Conservation (phyloP, 1,140 invertebrate species). For the Scaptodrosophila lebanonensis region DNA sequence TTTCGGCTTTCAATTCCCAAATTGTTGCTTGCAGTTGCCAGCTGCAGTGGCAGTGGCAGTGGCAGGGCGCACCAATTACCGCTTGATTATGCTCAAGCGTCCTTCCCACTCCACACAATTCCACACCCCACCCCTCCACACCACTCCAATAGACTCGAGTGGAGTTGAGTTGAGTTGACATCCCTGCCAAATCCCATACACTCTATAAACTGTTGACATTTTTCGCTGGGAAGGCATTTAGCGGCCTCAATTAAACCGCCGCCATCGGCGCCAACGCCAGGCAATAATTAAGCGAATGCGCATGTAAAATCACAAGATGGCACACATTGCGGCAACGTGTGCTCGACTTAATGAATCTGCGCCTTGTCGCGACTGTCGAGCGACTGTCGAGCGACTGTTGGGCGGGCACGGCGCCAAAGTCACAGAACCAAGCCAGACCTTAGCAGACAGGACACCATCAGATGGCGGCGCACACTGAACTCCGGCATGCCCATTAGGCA, state of each 20-base stretch:
- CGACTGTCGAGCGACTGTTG: too few species aligned
- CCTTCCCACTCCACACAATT: too few species aligned
- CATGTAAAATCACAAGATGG: conserved; percentile 37
- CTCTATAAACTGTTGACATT: conserved; percentile 68
- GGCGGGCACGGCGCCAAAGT: not conserved
- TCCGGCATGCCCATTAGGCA: too few species aligned
- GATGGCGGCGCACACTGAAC: too few species aligned
- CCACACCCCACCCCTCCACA: not conserved
- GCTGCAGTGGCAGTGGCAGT: too few species aligned
- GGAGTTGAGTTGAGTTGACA: too few species aligned
- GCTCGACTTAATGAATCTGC: conserved; percentile 73
- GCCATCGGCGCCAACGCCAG: conserved; percentile 28
- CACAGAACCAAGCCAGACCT: too few species aligned
- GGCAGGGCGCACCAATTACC: conserved; percentile 68
- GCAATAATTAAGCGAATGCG: conserved; percentile 48
- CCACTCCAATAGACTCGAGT: not conserved
- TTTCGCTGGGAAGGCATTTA: too few species aligned
- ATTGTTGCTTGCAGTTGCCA: too few species aligned
- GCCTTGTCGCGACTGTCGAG: too few species aligned
- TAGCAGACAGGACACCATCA: too few species aligned
- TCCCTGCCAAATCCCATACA: too few species aligned
- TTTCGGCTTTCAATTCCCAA: conserved; percentile 63
- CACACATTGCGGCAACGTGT: conserved; percentile 16
- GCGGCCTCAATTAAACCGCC: conserved; percentile 10
- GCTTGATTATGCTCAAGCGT: conserved; percentile 69